phyloP scores from a whole-genome alignment of 2,113 vertebrate genomes.

The Megalops atlanticus region DNA sequence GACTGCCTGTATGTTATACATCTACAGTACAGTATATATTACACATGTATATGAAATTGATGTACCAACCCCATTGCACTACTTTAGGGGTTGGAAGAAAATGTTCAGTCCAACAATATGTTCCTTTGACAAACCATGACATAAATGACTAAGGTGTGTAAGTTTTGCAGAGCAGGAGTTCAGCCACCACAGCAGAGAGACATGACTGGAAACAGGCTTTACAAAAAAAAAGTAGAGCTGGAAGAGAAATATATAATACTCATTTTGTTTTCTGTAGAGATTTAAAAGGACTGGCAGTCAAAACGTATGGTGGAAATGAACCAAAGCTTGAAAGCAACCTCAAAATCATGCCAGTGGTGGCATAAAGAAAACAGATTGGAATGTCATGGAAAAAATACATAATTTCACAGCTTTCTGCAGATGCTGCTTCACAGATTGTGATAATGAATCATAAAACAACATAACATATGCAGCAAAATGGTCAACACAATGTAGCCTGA shows the following conservation, averaged over 20 bases:
- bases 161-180: too few species aligned
- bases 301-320: not conserved
- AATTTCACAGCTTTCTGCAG: not conserved
- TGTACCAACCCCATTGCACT: too few species aligned
- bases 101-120: too few species aligned
- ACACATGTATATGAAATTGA: too few species aligned
- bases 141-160: not conserved
- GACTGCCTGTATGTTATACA: too few species aligned
- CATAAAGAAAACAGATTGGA: conserved; percentile 2
- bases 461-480: conserved; percentile 2
- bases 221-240: not conserved
- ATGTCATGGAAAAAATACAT: not conserved
- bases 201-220: too few species aligned
- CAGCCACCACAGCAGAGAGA: too few species aligned
- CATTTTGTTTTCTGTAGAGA: not conserved
- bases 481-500: not conserved
- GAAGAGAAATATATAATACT: conserved; percentile 10
- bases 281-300: conserved; percentile 1
- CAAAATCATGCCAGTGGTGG: not conserved
- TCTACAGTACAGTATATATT: too few species aligned
- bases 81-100: too few species aligned
- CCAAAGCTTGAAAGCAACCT: not conserved
- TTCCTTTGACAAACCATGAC: too few species aligned
- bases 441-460: not conserved
- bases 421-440: not conserved